phyloP scores from a whole-genome alignment of 2,888 invertebrate species.

The Dorcus hopei region DNA sequence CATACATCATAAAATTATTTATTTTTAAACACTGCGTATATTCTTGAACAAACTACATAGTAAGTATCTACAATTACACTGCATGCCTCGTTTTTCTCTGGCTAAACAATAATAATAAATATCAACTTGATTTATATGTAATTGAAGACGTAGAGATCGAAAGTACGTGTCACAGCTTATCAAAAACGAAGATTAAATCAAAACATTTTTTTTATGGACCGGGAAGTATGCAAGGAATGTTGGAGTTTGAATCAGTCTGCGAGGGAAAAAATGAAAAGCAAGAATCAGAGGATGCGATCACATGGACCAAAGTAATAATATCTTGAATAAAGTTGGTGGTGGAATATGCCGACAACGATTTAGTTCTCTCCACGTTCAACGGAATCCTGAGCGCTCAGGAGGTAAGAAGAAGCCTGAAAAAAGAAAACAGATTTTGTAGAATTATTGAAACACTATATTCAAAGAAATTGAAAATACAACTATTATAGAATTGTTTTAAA shows the following conservation, averaged over 20 bases:
- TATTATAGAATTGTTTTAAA: no score
- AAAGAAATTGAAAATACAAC: no score
- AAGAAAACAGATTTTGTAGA: not conserved
- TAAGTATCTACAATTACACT: conserved; percentile 14
- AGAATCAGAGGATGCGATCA: not conserved
- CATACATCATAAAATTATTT: conserved; percentile 19
- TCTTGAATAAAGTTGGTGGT: not conserved
- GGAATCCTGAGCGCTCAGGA: conserved; percentile 25
- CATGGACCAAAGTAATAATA: not conserved
- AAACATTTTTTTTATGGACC: not conserved
- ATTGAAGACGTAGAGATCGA: conserved; percentile 12
- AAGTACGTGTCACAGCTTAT: not conserved
- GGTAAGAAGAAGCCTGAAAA: conserved; percentile 28
- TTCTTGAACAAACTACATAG: conserved; percentile 7
- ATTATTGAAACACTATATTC: no score
- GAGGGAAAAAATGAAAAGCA: not conserved
- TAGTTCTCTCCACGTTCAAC: conserved; percentile 29
- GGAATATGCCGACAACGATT: conserved; percentile 1
- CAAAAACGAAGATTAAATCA: not conserved
- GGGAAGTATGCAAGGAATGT: no score
- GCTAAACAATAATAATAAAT: not conserved
- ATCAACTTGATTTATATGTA: not conserved
- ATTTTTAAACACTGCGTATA: conserved; percentile 12
- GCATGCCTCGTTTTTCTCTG: conserved; percentile 2
- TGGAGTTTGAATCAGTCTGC: conserved; percentile 5